Base-by-base conservation (phyloP, 2,113 vertebrate species). In the Halichoerus grypus region DNA sequence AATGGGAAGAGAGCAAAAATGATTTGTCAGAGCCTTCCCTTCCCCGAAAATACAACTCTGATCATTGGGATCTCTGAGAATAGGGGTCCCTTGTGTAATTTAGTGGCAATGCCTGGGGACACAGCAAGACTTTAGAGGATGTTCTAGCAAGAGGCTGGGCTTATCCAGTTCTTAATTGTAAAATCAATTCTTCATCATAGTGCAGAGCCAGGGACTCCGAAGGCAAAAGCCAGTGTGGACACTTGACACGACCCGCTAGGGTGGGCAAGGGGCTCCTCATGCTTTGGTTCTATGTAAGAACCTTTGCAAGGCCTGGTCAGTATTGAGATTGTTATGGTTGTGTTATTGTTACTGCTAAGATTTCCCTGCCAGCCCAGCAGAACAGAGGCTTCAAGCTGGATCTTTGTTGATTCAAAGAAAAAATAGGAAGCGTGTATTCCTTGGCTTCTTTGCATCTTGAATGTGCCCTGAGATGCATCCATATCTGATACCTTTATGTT, bases 241-340 rank as follows among this genome's bases (percentile, higher is more conserved):
- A 1, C 5, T 51, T 63, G 42, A 12, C 24, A 15, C 9, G 21
- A 67, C 18, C 14, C 2, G 5, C 21, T 22, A 0, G 1, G 11
- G 28, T 65, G 0, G 8, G 2, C 1, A 2, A n/a, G 13, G 16
- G 36, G 6, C 53, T 86, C 19, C 2, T 2, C 39, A 4, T 33
- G 26, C 4, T 13, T 11, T 12, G 16, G 49, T 31, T 7, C 49
- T 21, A 1, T 6, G 13, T 51, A 14, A 57, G 39, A 39, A 24
- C 86, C 49, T 22, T 22, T 5, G 13, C 81, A 31, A 84, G 74
- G 49, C 55, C 69, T 57, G 7, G 12, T 59, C 10, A 2, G 65
- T 18, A 3, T 13, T 49, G 21, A 77, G 42, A 51, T 49, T 15
- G 2, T 46, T 46, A 5, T 51, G 57, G 11, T 42, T 76, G 1